Evolutionary conservation across 2,113 vertebrate genomes (phyloP).

Genomic region (Cyanistes caeruleus): DNA sequence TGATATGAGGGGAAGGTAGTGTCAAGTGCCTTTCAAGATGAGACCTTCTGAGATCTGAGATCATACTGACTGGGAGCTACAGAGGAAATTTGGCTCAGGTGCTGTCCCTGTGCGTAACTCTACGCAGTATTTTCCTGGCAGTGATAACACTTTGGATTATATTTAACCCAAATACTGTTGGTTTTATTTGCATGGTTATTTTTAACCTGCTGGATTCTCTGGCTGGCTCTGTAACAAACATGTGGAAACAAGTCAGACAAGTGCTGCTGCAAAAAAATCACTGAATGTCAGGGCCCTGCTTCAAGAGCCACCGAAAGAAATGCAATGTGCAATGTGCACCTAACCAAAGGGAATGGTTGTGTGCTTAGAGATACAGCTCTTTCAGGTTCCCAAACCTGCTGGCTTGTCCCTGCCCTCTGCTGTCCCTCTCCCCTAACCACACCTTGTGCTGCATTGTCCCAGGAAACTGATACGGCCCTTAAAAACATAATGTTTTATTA

Average conservation of each 20-base stretch:
- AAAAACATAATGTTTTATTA: not conserved
- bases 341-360: not conserved
- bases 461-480: not conserved
- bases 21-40: not conserved
- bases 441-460: not conserved
- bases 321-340: fast-evolving
- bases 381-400: not conserved
- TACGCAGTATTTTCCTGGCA: not conserved
- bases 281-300: not conserved
- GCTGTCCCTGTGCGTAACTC: not conserved
- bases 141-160: not conserved
- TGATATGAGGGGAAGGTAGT: not conserved
- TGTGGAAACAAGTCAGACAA: not conserved
- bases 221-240: not conserved
- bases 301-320: not conserved
- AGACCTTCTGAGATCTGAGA: not conserved
- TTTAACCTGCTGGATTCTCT: constrained; percentile 20
- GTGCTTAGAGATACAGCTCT: not conserved
- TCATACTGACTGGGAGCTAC: not conserved
- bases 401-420: not conserved
- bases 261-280: not conserved
- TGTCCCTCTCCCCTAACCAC: not conserved
- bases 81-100: not conserved
- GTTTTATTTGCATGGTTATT: constrained; percentile 1
- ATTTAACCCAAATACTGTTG: not conserved